Percentiles rank a stretch among this genome's conserved stretches.
Conservation (phyloP, 2,113 vertebrate species). For the Tiliqua scincoides region DNA sequence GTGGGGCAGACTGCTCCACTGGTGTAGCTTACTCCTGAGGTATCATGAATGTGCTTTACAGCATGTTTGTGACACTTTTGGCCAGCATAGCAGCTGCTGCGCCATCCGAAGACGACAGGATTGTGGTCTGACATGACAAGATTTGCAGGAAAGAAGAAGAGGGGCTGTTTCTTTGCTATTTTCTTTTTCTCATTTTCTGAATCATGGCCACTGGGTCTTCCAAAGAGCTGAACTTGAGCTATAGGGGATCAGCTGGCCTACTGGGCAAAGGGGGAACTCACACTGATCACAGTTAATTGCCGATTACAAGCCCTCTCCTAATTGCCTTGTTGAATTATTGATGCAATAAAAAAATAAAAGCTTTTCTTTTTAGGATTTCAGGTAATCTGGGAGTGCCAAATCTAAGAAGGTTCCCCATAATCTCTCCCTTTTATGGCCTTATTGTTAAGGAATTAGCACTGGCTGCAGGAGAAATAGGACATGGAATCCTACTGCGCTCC, state of each 20-base stretch:
- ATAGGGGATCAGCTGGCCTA: slow-evolving; percentile 3
- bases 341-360: slow-evolving; percentile 50
- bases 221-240: neutral
- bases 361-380: slow-evolving; percentile 61
- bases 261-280: slow-evolving; percentile 40
- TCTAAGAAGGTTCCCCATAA: slow-evolving; percentile 22
- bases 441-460: slow-evolving; percentile 12
- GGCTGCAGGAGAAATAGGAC: neutral
- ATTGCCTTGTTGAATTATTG: slow-evolving; percentile 88
- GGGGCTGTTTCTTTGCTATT: neutral
- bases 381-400: slow-evolving; percentile 39
- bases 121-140: too few species aligned
- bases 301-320: slow-evolving; percentile 79
- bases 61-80: too few species aligned
- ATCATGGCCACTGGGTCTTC: neutral
- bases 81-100: too few species aligned
- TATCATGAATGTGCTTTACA: too few species aligned
- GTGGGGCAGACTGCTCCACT: too few species aligned
- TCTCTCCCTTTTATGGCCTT: slow-evolving; percentile 14
- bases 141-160: neutral
- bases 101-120: too few species aligned
- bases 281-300: slow-evolving; percentile 77
- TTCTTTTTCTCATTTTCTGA: slow-evolving; percentile 9
- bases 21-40: too few species aligned
- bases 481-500: fast-evolving